Evolutionary conservation across 1,140 invertebrate species (phyloP).

Genomic region (Cherax quadricarinatus): DNA sequence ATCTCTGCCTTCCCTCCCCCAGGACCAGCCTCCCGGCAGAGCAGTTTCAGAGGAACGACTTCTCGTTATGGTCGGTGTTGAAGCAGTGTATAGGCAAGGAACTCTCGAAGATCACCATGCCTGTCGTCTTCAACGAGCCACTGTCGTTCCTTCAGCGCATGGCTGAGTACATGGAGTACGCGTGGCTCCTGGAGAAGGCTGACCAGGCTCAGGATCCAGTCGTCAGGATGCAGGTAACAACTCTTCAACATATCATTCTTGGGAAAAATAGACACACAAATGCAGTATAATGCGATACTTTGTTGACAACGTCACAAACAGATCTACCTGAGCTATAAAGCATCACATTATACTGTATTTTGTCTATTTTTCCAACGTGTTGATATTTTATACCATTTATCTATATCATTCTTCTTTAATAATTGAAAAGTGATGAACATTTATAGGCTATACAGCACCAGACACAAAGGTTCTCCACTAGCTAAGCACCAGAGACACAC

Average conservation of each 20-base stretch:
- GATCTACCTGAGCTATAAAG: too few species aligned
- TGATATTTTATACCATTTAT: too few species aligned
- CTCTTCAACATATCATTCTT: too few species aligned
- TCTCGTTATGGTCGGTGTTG: conserved; percentile 95
- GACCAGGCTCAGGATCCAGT: conserved; percentile 88
- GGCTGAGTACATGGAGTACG: conserved; percentile 96
- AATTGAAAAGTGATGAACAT: too few species aligned
- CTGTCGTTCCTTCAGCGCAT: conserved; percentile 96
- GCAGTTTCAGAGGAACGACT: conserved; percentile 91
- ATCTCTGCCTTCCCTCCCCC: conserved; percentile 73
- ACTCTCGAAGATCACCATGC: conserved; percentile 98
- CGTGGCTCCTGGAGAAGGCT: conserved; percentile 88
- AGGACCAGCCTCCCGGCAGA: conserved; percentile 89
- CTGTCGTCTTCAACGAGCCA: conserved; percentile 97
- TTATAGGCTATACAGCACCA: too few species aligned
- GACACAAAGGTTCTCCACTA: too few species aligned
- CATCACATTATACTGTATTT: too few species aligned
- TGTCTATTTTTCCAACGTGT: too few species aligned
- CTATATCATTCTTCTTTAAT: too few species aligned
- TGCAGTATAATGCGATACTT: too few species aligned
- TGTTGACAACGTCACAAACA: too few species aligned
- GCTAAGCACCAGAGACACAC: too few species aligned
- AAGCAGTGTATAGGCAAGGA: conserved; percentile 97
- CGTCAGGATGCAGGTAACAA: conserved; percentile 84
- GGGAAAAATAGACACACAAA: neutral